Evolutionary conservation across 1,140 invertebrate species (phyloP).

Genomic region (Zaprionus camerounensis): DNA sequence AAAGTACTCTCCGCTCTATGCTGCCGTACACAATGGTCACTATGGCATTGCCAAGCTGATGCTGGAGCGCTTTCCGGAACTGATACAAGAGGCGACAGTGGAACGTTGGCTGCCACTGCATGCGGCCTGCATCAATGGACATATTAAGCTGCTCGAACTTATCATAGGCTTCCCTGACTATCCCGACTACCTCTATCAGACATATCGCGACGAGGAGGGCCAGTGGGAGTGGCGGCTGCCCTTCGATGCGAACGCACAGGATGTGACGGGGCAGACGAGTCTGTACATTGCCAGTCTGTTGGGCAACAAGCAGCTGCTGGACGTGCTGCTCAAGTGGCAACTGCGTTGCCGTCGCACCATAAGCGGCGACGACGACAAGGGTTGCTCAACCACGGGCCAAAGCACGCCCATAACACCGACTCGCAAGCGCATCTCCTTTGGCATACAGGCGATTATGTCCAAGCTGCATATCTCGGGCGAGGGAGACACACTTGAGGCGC

Average conservation of each 20-base stretch:
- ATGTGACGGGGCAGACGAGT: slow-evolving; percentile 95
- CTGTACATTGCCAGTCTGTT: slow-evolving; percentile 94
- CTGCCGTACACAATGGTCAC: slow-evolving; percentile 94
- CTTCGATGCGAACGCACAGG: slow-evolving; percentile 95
- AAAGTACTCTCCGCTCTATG: slow-evolving; percentile 96
- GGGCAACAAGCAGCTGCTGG: slow-evolving; percentile 92
- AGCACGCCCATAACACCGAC: slow-evolving; percentile 85
- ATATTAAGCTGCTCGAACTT: slow-evolving; percentile 90
- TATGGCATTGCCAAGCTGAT: slow-evolving; percentile 92
- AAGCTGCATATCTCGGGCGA: slow-evolving; percentile 88
- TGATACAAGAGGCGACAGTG: slow-evolving; percentile 90
- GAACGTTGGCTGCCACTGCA: slow-evolving; percentile 97
- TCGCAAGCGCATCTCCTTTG: slow-evolving; percentile 91
- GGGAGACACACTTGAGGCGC: slow-evolving; percentile 50
- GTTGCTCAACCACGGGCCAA: slow-evolving; percentile 34
- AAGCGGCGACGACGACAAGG: slow-evolving; percentile 45
- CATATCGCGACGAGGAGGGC: slow-evolving; percentile 89
- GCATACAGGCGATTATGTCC: slow-evolving; percentile 94
- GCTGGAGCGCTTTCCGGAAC: slow-evolving; percentile 89
- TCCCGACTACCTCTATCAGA: slow-evolving; percentile 88
- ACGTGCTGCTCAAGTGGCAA: slow-evolving; percentile 90
- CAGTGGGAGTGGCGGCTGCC: slow-evolving; percentile 93
- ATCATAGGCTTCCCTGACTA: slow-evolving; percentile 92
- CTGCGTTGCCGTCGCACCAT: slow-evolving; percentile 88
- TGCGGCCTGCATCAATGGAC: slow-evolving; percentile 95